Base-by-base conservation (phyloP, 2,888 invertebrate species). In the Campaea margaritaria region DNA sequence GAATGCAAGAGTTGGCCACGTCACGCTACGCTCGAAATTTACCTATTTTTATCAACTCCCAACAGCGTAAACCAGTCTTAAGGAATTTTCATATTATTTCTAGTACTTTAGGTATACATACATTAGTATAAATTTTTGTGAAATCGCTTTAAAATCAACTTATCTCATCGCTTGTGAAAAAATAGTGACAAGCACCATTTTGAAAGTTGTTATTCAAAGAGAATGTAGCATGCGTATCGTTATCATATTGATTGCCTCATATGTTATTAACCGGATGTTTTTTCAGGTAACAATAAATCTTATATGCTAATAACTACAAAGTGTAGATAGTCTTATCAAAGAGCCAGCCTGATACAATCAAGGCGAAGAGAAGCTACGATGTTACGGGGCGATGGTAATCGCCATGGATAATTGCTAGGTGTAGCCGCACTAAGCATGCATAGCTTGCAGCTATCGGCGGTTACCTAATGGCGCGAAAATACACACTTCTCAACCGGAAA, bases 381-480 rank as follows among this genome's bases (percentile, higher is more conserved):
- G 55, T 36, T 62, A 39, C 50, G 57, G 21, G 48, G 52, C 44
- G 68, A 68, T 68, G 58, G 54, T 55, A 39, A 68, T 68, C 66
- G 44, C 46, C 44, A 56, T 68, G 56, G 45, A 59, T 67, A 67
- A 65, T 67, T 68, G 62, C 64, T 64, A 62, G 62, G 58, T 62
- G 62, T 44, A 63, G 57, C 47, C 48, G 62, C 59, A 58, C 67
- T 75, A 75, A 75, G 75, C 74, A 74, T 72, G 69, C 65, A 70
- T 72, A 73, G 67, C 70, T 70, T 62, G 72, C 69, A 70, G 69
- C 66, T 71, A 73, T 68, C 69, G 64, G 71, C 36, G 50, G 49
- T 57, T 67, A 68, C 71, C 70, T 80, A 80, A 79, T 80, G 74
- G 75, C 70, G 74, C 73, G 81, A 78, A 74, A 78, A 74, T 75